phyloP scores from a whole-genome alignment of 2,113 vertebrate species.

The Trichechus manatus region DNA sequence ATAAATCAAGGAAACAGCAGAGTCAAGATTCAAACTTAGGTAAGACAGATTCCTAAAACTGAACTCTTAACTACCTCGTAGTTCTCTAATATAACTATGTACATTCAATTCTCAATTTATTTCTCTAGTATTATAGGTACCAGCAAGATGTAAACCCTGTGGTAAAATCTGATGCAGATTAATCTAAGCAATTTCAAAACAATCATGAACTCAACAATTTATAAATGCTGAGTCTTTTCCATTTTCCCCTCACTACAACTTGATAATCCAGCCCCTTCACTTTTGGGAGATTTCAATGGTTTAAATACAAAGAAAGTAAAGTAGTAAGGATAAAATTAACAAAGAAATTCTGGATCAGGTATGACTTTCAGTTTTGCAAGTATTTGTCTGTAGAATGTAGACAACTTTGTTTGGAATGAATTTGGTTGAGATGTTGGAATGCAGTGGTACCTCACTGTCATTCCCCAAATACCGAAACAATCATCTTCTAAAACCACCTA shows the following conservation, averaged over 20 bases:
- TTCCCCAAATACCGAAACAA: not conserved
- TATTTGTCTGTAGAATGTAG: not conserved
- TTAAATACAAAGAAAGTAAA: constrained; percentile 15
- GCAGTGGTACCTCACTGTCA: not conserved
- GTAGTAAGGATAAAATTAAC: not conserved
- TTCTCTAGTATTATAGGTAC: not conserved
- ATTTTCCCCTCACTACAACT: not conserved
- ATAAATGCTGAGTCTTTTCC: not conserved
- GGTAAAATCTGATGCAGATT: not conserved
- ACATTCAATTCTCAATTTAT: not conserved
- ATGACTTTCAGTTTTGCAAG: not conserved
- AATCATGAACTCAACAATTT: not conserved
- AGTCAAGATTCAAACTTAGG: not conserved
- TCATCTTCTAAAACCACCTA: constrained; percentile 1
- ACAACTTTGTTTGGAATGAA: not conserved
- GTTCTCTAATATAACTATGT: not conserved
- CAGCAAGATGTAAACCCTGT: not conserved
- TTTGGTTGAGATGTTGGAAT: not conserved
- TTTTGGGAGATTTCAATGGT: not conserved
- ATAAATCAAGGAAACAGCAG: not conserved
- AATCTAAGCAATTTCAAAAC: constrained; percentile 27
- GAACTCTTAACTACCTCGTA: not conserved
- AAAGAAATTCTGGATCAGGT: not conserved
- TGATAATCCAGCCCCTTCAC: not conserved
- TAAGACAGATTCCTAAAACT: not conserved